These are phyloP conservation scores for Conus betulinus DNA, from an alignment of 1,140 invertebrate genomes.

Conservation along the genomic window DNA sequence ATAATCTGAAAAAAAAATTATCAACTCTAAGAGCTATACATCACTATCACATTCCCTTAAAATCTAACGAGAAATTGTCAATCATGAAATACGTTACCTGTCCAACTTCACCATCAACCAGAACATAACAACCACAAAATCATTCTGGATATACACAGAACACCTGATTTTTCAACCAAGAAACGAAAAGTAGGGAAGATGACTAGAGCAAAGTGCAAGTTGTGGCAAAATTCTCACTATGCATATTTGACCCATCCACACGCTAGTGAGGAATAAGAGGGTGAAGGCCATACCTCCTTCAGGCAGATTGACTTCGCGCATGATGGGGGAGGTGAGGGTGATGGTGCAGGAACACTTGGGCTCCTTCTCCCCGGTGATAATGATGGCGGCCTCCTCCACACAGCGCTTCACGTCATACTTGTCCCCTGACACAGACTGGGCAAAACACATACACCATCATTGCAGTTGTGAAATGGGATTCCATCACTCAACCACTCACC, in stretches of 20 bases:
- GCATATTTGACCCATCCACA: background rate
- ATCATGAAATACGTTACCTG: no score
- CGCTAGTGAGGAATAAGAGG: no score
- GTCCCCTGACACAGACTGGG: constrained; percentile 83
- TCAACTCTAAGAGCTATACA: no score
- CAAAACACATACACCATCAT: constrained; percentile 41
- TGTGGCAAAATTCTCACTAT: background rate
- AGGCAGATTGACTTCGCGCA: constrained; percentile 79
- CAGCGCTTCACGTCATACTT: constrained; percentile 90
- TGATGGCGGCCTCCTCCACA: constrained; percentile 90
- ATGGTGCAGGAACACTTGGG: constrained; percentile 87
- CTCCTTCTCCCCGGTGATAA: constrained; percentile 83
- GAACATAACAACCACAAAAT: no score
- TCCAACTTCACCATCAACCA: no score
- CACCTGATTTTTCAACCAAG: background rate
- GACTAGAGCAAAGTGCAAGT: background rate
- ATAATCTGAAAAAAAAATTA: no score
- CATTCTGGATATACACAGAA: no score
- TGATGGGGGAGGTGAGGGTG: constrained; percentile 93
- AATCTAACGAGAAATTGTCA: no score
- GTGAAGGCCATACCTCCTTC: constrained; percentile 64
- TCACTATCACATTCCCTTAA: no score
- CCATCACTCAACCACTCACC: no score
- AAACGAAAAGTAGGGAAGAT: background rate
- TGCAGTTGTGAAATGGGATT: no score